Evolutionary conservation across 2,888 invertebrate genomes (phyloP).

Genomic region (Panzeria rudis): DNA sequence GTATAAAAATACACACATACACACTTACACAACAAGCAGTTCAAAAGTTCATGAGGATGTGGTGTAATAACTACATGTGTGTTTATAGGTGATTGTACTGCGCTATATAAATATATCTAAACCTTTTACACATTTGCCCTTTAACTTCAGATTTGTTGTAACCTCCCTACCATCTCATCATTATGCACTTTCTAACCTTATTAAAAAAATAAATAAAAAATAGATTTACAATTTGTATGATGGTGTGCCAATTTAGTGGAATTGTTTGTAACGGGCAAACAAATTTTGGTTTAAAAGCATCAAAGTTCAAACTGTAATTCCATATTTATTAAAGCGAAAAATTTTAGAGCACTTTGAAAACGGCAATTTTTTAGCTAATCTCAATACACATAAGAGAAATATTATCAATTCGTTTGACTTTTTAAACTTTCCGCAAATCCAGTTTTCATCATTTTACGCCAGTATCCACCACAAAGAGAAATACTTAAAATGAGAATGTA

Average conservation of each 20-base stretch:
- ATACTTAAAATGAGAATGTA: too few species aligned
- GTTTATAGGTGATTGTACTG: constrained; percentile 1
- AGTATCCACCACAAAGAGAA: too few species aligned
- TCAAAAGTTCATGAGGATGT: constrained; percentile 60
- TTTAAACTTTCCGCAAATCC: too few species aligned
- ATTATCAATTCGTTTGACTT: too few species aligned
- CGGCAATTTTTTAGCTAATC: too few species aligned
- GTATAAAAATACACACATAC: neutral
- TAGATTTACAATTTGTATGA: neutral
- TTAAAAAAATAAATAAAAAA: neutral
- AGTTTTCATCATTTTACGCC: too few species aligned
- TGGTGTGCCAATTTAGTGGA: neutral
- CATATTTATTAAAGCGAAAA: too few species aligned
- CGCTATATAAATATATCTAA: too few species aligned
- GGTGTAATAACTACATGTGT: neutral
- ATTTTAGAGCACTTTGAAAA: too few species aligned
- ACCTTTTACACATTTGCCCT: constrained; percentile 39
- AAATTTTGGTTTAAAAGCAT: neutral
- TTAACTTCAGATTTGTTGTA: constrained; percentile 37
- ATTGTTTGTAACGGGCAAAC: neutral
- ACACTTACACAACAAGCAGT: constrained; percentile 11
- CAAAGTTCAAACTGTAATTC: too few species aligned
- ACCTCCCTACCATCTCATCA: constrained; percentile 23
- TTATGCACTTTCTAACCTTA: constrained; percentile 28
- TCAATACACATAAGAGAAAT: too few species aligned